A percentile compares a stretch with the other conserved stretches of the same genome.
Evolutionary conservation across 2,797 vertebrate species (phyloP).

Genomic region (Strix occidentalis): DNA sequence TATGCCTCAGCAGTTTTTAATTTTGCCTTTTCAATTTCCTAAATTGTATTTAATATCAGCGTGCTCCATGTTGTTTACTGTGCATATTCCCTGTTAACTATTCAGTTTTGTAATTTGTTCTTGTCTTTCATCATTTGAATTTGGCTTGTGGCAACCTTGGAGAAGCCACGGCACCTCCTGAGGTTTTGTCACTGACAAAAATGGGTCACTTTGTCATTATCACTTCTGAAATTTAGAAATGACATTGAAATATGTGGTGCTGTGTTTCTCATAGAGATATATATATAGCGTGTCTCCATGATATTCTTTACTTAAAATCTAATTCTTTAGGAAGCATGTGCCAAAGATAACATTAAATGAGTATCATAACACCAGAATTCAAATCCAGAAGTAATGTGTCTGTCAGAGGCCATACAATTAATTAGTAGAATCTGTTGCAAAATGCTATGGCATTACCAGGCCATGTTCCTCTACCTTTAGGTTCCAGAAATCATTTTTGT

Average conservation of each 20-base stretch:
- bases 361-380: neutral
- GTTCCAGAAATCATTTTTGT: neutral
- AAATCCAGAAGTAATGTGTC: neutral
- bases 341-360: neutral
- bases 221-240: neutral
- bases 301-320: neutral
- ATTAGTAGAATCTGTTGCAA: neutral
- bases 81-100: conserved; percentile 23
- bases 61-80: conserved; percentile 44
- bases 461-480: neutral
- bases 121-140: neutral
- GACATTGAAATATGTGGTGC: neutral
- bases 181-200: neutral
- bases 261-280: neutral
- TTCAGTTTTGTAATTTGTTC: neutral
- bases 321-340: neutral
- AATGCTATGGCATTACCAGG: neutral
- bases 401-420: neutral
- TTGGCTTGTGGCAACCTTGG: neutral
- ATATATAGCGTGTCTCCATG: neutral
- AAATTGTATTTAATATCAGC: conserved; percentile 67
- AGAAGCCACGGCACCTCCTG: neutral
- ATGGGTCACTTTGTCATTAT: neutral
- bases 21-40: conserved; percentile 65
- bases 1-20: conserved; percentile 72